Base-by-base conservation (phyloP, 2,113 vertebrate species). In the Nerophis lumbriciformis region DNA sequence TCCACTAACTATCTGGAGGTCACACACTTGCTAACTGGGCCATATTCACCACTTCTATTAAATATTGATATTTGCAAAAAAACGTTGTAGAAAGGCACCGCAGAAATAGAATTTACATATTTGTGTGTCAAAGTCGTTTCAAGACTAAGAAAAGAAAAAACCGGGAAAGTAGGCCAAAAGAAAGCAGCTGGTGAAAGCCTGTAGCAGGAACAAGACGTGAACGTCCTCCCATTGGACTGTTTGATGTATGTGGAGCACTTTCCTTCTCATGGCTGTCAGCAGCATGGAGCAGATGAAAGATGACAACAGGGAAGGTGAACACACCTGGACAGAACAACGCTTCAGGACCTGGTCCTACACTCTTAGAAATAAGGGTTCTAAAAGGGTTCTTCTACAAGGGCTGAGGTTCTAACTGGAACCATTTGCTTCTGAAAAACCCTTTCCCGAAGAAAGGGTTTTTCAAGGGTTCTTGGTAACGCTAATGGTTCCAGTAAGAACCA, bases 271-370 rank as follows among this genome's bases (percentile, higher is more conserved):
- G 61, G 71, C 67, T 80, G 71, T 83, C 78, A 77, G 69, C 71
- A 53, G 60, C 68, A 77, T 63, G 49, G 9, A 53, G 14, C 12
- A 12, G 61, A 75, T 79, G 72, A 83, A 69, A 68, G 61, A 76
- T 65, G 68, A 79, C 44, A 69, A 67, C 4, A 15, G 61, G 69
- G 64, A 73, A 63, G 57, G 66, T 9, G 5, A 64, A 68, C 37
- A 62, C 69, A 70, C 75, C 66, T 75, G 75, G 76, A 85, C 69
- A 71, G 78, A 76, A 76, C 63, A 68, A 2, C 0, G 73, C 59
- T 79, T 58, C 52, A 44, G n/a, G 45, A 59, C 53, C 21, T 28
- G 57, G 57, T 63, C 59, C 8, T 61, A n/a, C n/a, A n/a, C n/a
- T n/a, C n/a, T n/a, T n/a, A n/a, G n/a, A n/a, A n/a, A n/a, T n/a